These are phyloP conservation scores for Galaxea fascicularis DNA, from an alignment of 92 coral and sea anemone genomes.

Conservation along the genomic window DNA sequence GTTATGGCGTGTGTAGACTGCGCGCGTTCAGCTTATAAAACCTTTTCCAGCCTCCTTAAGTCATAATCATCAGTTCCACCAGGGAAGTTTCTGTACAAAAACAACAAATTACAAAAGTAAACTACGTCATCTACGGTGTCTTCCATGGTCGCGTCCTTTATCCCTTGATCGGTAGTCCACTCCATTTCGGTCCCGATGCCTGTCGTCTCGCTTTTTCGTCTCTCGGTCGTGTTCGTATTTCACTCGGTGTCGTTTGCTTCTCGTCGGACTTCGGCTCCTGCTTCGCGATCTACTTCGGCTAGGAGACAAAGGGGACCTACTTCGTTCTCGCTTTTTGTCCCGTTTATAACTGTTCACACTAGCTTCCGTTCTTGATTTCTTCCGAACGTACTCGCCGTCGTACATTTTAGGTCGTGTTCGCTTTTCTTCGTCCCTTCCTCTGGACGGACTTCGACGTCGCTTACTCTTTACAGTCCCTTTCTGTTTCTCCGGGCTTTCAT, in stretches of 20 bases:
- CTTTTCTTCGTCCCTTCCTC: slow-evolving; percentile 54
- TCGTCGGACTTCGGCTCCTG: slow-evolving; percentile 76
- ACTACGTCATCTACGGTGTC: slow-evolving; percentile 49
- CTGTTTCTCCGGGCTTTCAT: slow-evolving; percentile 45
- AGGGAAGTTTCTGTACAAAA: slow-evolving; percentile 28
- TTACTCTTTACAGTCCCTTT: slow-evolving; percentile 40
- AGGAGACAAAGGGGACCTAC: slow-evolving; percentile 82
- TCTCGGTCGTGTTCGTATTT: slow-evolving; percentile 78
- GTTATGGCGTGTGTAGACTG: too few relatives aligned
- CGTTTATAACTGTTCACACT: slow-evolving; percentile 47
- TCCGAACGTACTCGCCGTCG: slow-evolving; percentile 51
- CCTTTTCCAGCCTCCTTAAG: slow-evolving; percentile 28
- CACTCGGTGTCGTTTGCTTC: slow-evolving; percentile 58
- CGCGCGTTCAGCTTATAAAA: too few relatives aligned
- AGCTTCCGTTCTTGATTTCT: slow-evolving; percentile 46
- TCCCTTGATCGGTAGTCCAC: slow-evolving; percentile 69
- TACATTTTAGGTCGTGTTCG: slow-evolving; percentile 42
- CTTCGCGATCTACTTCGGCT: slow-evolving; percentile 91
- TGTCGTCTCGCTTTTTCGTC: slow-evolving; percentile 68
- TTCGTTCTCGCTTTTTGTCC: slow-evolving; percentile 81
- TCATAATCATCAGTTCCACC: background rate
- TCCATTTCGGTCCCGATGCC: slow-evolving; percentile 81
- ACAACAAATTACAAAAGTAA: background rate
- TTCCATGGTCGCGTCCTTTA: slow-evolving; percentile 54
- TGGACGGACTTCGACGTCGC: slow-evolving; percentile 55